A percentile compares a stretch with the other conserved stretches of the same genome.
Evolutionary conservation across 1,140 invertebrate genomes (phyloP).

Genomic region (Gerris buenoi): DNA sequence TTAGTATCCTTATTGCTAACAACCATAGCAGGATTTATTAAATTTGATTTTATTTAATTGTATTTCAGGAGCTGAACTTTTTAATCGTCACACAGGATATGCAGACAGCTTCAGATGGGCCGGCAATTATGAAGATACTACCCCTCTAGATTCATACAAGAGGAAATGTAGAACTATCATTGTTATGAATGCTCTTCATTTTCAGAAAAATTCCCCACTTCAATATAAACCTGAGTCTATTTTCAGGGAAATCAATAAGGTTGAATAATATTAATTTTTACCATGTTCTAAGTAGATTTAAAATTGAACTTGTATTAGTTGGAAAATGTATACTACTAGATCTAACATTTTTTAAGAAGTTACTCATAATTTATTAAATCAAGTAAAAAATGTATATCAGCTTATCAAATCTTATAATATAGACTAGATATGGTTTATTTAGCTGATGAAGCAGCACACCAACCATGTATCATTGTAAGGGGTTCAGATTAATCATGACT

Average conservation of each 20-base stretch:
- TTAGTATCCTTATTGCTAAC: too few relatives aligned
- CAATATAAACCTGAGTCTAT: conserved; percentile 41
- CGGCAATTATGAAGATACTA: conserved; percentile 53
- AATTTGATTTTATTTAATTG: background rate
- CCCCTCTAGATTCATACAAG: conserved; percentile 50
- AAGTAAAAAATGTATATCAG: too few relatives aligned
- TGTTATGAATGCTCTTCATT: conserved; percentile 77
- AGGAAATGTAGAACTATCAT: conserved; percentile 61
- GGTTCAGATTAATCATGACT: too few relatives aligned
- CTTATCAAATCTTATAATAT: too few relatives aligned
- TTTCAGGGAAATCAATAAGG: conserved; percentile 72
- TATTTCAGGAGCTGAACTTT: conserved; percentile 45
- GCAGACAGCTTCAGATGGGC: conserved; percentile 61
- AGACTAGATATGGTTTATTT: too few relatives aligned
- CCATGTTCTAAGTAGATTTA: background rate
- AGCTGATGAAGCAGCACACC: too few relatives aligned
- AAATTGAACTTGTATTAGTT: background rate
- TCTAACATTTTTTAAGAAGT: too few relatives aligned
- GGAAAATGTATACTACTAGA: too few relatives aligned
- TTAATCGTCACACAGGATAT: conserved; percentile 76
- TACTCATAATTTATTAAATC: too few relatives aligned
- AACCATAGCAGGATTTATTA: too few relatives aligned
- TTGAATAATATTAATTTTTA: conserved; percentile 24
- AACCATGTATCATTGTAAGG: too few relatives aligned
- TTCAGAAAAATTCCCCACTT: conserved; percentile 38